These are phyloP conservation scores for Gadopsis marmoratus DNA, from an alignment of 2,797 vertebrate genomes.

Conservation along the genomic window DNA sequence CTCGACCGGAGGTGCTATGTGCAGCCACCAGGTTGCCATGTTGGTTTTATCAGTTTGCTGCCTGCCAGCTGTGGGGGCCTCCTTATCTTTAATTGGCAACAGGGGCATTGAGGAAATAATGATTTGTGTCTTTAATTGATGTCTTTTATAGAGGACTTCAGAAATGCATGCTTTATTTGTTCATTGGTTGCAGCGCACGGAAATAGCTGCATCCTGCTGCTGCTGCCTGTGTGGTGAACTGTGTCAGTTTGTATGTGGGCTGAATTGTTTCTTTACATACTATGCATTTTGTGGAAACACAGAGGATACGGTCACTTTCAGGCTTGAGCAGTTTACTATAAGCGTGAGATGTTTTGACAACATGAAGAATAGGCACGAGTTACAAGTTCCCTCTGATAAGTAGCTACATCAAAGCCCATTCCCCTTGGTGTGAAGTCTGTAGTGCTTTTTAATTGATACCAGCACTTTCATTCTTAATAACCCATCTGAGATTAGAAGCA, in stretches of 20 bases:
- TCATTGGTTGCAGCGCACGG: conserved; percentile 48
- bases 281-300: conserved; percentile 16
- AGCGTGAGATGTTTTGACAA: conserved; percentile 40
- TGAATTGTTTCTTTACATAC: conserved; percentile 15
- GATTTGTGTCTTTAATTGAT: conserved; percentile 82
- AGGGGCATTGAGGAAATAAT: conserved; percentile 82
- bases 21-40: conserved; percentile 47
- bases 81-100: conserved; percentile 69
- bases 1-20: conserved; percentile 20
- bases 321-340: conserved; percentile 12
- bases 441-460: conserved; percentile 78
- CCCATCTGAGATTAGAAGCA: conserved; percentile 72
- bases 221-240: conserved; percentile 49
- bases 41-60: conserved; percentile 75
- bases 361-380: conserved; percentile 18
- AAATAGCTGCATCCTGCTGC: conserved; percentile 59
- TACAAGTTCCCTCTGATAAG: conserved; percentile 46
- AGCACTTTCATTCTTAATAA: conserved; percentile 70
- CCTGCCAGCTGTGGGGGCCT: conserved; percentile 65
- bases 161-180: conserved; percentile 71
- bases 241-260: conserved; percentile 14
- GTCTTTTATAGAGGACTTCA: conserved; percentile 78
- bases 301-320: conserved; percentile 35
- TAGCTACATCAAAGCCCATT: conserved; percentile 71
- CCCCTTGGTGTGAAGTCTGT: conserved; percentile 74